Evolutionary conservation across 2,797 vertebrate genomes (phyloP), one percentile per base, ranked within the genome.

Genomic region (Molossus molossus): DNA sequence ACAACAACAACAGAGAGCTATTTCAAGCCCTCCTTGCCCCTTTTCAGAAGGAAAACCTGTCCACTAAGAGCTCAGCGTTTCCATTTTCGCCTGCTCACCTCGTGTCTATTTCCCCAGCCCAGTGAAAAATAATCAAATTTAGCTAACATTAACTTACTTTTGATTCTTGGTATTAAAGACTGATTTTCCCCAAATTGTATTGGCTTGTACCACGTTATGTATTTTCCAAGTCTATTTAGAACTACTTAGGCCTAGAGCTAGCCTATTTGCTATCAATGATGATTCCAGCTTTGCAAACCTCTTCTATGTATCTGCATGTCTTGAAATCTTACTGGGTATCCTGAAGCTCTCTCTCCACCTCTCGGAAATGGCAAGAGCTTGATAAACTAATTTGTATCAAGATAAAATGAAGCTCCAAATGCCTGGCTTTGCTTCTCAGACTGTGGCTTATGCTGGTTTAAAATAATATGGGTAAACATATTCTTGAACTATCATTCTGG

Each of bases 21-120:
- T 18, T 25, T 37, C 73, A 18, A 67, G 11, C 23, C 73, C 88
- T 90, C 58, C 69, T 48, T 6, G 20, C 60, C 10, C 3, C 27
- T 87, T 86, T 97, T 50, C 90, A 87, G 97, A 87, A 87, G 6
- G 75, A 97, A 97, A 64, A 15, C 80, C 29, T 96, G 3, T 90
- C 21, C 5, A 6, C 20, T 67, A 45, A 45, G 72, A 27, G 23
- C 6, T 10, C 5, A 27, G 0, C 87, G 48, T 96, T 96, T 87
- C 7, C 21, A 50, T 50, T 60, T 83, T 91, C 80, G 50, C 53
- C 11, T 70, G n/a, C 80, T 97, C 25, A 93, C 76, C 72, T 64
- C 86, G 65, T 89, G 40, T 93, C 17, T 37, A 92, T 67, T 79
- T 23, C 7, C 7, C 23, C 21, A 95, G 21, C 72, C 79, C 2